phyloP scores from a whole-genome alignment of 1,140 invertebrate species.

The Drosophila sp. region DNA sequence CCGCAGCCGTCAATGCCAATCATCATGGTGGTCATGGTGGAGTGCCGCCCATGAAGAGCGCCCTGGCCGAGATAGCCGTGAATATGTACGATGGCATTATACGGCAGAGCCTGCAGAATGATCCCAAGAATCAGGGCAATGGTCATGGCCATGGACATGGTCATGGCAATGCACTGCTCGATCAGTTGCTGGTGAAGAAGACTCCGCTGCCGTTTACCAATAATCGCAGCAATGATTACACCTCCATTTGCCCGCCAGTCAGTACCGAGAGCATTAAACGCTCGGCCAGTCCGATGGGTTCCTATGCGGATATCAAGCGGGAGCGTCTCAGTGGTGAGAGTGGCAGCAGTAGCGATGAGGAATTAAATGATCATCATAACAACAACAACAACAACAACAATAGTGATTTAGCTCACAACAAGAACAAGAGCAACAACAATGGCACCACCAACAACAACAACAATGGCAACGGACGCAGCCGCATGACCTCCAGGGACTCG shows the following conservation, averaged over 20 bases:
- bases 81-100: slow-evolving; percentile 90
- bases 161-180: slow-evolving; percentile 87
- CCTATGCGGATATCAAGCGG: slow-evolving; percentile 73
- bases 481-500: slow-evolving; percentile 76
- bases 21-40: slow-evolving; percentile 49
- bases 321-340: slow-evolving; percentile 68
- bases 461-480: slow-evolving; percentile 64
- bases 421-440: slow-evolving; percentile 59
- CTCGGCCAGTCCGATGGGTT: slow-evolving; percentile 66
- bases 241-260: slow-evolving; percentile 48
- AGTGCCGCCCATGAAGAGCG: slow-evolving; percentile 61
- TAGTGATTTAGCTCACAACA: slow-evolving; percentile 70
- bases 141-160: slow-evolving; percentile 85
- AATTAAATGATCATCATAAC: slow-evolving; percentile 40
- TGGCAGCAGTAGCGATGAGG: slow-evolving; percentile 62
- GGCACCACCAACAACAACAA: slow-evolving; percentile 33
- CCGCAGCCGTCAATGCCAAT: slow-evolving; percentile 62
- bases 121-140: slow-evolving; percentile 43
- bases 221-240: slow-evolving; percentile 68
- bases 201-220: slow-evolving; percentile 84
- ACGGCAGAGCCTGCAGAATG: slow-evolving; percentile 86
- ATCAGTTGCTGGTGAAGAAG: slow-evolving; percentile 88
- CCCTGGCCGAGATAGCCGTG: slow-evolving; percentile 84
- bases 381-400: slow-evolving; percentile 58
- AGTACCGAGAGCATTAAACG: slow-evolving; percentile 58